Evolutionary conservation across 2,113 vertebrate species (phyloP), one percentile per base, ranked within the genome.

Genomic region (Sphaerodactylus townsendi): DNA sequence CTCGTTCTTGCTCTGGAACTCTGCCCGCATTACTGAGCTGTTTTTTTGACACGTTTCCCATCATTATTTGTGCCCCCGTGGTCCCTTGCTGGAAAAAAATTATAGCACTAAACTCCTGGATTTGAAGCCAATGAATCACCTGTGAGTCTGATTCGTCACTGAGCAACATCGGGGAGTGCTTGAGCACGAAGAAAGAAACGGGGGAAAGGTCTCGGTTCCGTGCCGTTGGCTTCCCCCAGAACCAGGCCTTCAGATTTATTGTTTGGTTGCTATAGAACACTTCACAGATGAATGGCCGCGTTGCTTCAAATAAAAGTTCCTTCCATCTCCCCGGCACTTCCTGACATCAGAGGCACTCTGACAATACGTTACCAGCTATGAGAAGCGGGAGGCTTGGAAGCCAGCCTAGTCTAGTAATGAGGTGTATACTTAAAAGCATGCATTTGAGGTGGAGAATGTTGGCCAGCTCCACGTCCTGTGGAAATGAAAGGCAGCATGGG

Each of bases 121-220:
- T 35, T 73, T 4, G 66, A 89, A 92, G 73, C 37, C 88, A 87
- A 89, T 94, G 91, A 91, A 92, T 95, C 92, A 93, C 91, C 88
- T 23, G 68, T 90, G 91, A 93, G 84, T 53, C 82, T 86, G 90
- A 93, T 62, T 8, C 81, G 71, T 86, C 91, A 90, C 77, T 92
- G 84, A 87, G 86, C 87, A 90, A 92, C 90, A 89, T 82, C 70
- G 14, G 50, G n/a, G 66, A 78, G 83, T 87, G 82, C 86, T 79
- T 85, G 76, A 66, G 64, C 77, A 89, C 88, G 91, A 84, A 71
- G 39, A 53, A 81, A 81, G 30, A 50, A 4, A 25, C 48, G 23
- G 56, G 28, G 1, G 23, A 28, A 62, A 83, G 79, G 81, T 77
- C 3, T 88, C 44, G 75, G 88, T 92, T 93, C 91, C 88, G 62